Base-by-base conservation (phyloP, 2,113 vertebrate species). In the Syngnathoides biaculeatus region DNA sequence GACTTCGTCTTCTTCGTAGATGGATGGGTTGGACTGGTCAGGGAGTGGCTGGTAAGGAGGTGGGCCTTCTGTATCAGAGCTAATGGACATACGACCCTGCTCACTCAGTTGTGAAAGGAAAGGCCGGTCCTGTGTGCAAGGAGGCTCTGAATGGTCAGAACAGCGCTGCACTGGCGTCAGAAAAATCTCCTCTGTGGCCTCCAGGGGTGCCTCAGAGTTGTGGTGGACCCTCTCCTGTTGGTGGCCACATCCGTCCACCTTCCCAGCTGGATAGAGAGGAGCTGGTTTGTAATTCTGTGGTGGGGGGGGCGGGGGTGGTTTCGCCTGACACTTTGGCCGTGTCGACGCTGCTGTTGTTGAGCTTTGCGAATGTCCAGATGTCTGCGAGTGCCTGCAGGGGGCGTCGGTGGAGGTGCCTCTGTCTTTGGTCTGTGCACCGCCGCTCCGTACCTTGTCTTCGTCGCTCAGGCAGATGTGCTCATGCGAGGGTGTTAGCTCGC, bases 181-280 rank as follows among this genome's bases (percentile, higher is more conserved):
- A 80, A 97, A 98, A 79, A 99, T 99, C 88, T 99, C 97, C 91
- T 98, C 97, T 0, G 97, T 98, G 64, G 96, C 94, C 71, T 98
- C 97, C 13, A 96, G 83, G 55, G 92, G 92, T 77, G 96, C 93
- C 0, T 98, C 94, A 0, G 94, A 93, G 88, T 96, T 95, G 86
- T 97, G 95, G 78, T 91, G 94, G 84, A 94, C 94, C 72, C 93
- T 94, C 74, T 98, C 96, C 64, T 93, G 91, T 68, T 95, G 93
- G 67, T 86, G 83, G 61, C 90, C 86, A 0, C 87, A 82, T 63
- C 84, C 84, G 0, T 92, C 92, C 0, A 79, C 85, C 71, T 92
- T 93, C 84, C 67, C 91, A 40, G 80, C 79, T 0, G 86, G 92
- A 75, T 89, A 90, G 2, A 88, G 73, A 0, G 89, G 92, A 47